phyloP scores from a whole-genome alignment of 2,797 vertebrate species.

The Neosilurus hyrtlii region DNA sequence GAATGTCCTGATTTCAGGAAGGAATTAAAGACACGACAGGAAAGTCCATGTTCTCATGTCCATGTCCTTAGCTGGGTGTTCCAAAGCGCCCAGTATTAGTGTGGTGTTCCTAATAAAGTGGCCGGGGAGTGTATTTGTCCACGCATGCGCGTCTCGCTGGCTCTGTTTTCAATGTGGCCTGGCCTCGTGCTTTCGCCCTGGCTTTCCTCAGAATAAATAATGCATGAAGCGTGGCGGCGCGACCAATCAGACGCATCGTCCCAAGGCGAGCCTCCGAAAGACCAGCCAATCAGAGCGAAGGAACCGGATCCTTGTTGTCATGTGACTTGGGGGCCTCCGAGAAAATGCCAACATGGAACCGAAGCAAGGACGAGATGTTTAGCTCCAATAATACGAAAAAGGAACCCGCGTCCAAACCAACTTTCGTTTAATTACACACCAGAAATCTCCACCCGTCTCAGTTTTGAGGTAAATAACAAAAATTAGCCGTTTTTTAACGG shows the following conservation, averaged over 20 bases:
- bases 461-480: constrained; percentile 34
- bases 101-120: constrained; percentile 6
- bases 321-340: constrained; percentile 68
- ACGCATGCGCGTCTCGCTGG: not conserved
- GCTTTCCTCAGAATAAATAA: constrained; percentile 58
- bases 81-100: not conserved
- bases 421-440: not conserved
- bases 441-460: constrained; percentile 7
- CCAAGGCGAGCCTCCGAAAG: constrained; percentile 74
- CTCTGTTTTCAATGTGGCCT: constrained; percentile 30
- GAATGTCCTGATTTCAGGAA: not conserved
- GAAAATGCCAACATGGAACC: constrained; percentile 78
- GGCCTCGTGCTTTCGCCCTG: constrained; percentile 31
- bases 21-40: not conserved
- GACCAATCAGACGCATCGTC: constrained; percentile 65
- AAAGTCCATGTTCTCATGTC: not conserved
- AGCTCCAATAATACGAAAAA: constrained; percentile 65
- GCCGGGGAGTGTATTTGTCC: not conserved
- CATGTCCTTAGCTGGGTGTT: not conserved
- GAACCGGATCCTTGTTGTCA: constrained; percentile 73
- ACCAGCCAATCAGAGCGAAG: constrained; percentile 63
- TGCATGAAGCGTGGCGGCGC: constrained; percentile 51
- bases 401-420: constrained; percentile 24
- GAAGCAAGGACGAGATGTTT: constrained; percentile 73
- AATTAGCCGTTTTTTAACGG: not conserved